Conservation (phyloP, 2,888 invertebrate species). For the Oscheius sp. region DNA sequence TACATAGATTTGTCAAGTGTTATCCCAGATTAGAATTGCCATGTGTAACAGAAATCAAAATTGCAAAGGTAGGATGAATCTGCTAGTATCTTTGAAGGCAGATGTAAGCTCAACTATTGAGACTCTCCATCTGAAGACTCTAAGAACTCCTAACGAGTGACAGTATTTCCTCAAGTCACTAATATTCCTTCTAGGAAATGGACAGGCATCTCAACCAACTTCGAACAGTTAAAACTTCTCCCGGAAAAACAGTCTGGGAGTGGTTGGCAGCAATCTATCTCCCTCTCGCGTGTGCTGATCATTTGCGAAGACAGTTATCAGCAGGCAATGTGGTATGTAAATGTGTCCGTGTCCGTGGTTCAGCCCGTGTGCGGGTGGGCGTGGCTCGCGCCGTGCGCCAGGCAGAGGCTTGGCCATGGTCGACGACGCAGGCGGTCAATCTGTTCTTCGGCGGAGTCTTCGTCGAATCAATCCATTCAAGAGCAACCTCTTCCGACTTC, state of each 20-base stretch:
- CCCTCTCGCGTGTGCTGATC: background rate
- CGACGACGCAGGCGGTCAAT: slow-evolving; percentile 20
- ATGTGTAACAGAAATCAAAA: too few relatives aligned
- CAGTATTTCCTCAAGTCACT: too few relatives aligned
- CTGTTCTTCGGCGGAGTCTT: slow-evolving; percentile 30
- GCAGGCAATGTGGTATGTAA: slow-evolving; percentile 24
- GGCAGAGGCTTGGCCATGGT: slow-evolving; percentile 19
- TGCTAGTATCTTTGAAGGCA: too few relatives aligned
- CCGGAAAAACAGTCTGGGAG: background rate
- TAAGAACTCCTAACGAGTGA: too few relatives aligned
- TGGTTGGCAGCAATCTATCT: background rate
- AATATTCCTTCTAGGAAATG: too few relatives aligned
- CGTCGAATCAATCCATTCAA: slow-evolving; percentile 38
- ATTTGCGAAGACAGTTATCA: slow-evolving; percentile 27
- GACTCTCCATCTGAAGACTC: too few relatives aligned
- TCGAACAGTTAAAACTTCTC: too few relatives aligned
- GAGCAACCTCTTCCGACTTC: slow-evolving; percentile 36
- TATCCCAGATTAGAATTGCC: too few relatives aligned
- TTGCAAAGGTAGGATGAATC: too few relatives aligned
- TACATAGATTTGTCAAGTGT: too few relatives aligned
- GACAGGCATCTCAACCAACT: too few relatives aligned
- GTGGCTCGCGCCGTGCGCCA: background rate
- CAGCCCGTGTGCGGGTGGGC: slow-evolving; percentile 6
- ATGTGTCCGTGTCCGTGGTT: slow-evolving; percentile 20
- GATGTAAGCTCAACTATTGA: too few relatives aligned